Evolutionary conservation across 2,888 invertebrate species (phyloP).

Genomic region (Arge pagana): DNA sequence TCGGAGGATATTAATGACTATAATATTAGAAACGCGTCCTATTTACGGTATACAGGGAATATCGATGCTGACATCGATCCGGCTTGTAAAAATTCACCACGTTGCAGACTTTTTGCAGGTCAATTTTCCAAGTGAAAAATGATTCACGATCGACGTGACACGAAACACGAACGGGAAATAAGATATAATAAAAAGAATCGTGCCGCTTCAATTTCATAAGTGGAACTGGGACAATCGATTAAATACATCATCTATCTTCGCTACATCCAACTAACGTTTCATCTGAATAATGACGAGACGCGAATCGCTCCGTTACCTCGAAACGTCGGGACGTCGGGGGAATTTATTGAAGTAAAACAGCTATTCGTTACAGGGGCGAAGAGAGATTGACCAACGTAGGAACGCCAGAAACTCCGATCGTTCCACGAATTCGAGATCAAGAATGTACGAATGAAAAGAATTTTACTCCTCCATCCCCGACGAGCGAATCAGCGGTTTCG

Average conservation of each 20-base stretch:
- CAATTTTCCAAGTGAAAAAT: too few species aligned
- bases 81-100: too few species aligned
- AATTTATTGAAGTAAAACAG: too few species aligned
- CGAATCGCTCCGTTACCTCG: too few species aligned
- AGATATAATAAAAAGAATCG: background rate
- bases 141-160: background rate
- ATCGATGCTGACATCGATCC: too few species aligned
- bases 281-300: too few species aligned
- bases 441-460: background rate
- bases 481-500: conserved; percentile 24
- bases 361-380: conserved; percentile 28
- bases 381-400: conserved; percentile 25
- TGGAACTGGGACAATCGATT: conserved; percentile 22
- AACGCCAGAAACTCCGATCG: conserved; percentile 15
- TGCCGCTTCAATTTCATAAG: conserved; percentile 12
- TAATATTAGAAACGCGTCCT: too few species aligned
- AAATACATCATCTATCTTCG: conserved; percentile 17
- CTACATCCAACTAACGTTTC: conserved; percentile 3
- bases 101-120: too few species aligned
- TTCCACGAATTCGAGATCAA: conserved; percentile 21
- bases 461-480: too few species aligned
- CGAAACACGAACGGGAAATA: background rate
- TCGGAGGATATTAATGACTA: too few species aligned
- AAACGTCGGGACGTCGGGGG: too few species aligned
- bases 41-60: too few species aligned